Evolutionary conservation across 2,888 invertebrate species (phyloP), one percentile per base, ranked within the genome.

Genomic region (Morpho deidamia): DNA sequence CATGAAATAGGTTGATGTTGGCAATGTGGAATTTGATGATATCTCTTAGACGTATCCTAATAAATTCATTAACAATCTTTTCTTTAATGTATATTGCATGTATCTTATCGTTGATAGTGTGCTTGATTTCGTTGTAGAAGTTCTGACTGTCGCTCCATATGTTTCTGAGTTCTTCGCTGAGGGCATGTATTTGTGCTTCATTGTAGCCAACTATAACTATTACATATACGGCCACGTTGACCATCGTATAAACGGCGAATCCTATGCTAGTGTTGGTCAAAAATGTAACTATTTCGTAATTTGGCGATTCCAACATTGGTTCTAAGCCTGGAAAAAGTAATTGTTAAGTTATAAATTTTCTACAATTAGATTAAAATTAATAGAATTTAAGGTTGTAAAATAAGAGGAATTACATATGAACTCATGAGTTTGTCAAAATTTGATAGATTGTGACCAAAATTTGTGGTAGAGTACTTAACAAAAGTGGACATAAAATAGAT

Each of bases 121-220:
- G 43, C 12, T 53, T 53, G n/a, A 33, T 49, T 7, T 45, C 44
- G 33, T 52, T 34, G 44, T 55, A 64, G 38, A 58, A 37, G 11
- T 60, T 41, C 37, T 66, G 41, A 8, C 76, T 75, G 37, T 80
- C 78, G 8, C 62, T 46, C 76, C 76, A 80, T 1, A 81, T 33
- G 33, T 69, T 56, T 1, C 43, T 35, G 3, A 82, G 35, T 65
- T 81, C 81, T 59, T 76, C 62, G 33, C 75, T 73, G 1, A 80
- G 62, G 1, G 78, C 69, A 0, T 74, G 53, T 65, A 81, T 72
- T 55, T 81, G 76, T 0, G 78, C 72, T 59, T 82, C 79, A 0
- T 66, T 71, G 54, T 78, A 79, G 0, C 81, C 82, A 7, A 66
- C 61, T 3, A 72, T 58, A 35, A 78, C 62, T 2, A 81, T 72